phyloP scores from a whole-genome alignment of 2,888 invertebrate species.

The Nipponacmea schrenckii region DNA sequence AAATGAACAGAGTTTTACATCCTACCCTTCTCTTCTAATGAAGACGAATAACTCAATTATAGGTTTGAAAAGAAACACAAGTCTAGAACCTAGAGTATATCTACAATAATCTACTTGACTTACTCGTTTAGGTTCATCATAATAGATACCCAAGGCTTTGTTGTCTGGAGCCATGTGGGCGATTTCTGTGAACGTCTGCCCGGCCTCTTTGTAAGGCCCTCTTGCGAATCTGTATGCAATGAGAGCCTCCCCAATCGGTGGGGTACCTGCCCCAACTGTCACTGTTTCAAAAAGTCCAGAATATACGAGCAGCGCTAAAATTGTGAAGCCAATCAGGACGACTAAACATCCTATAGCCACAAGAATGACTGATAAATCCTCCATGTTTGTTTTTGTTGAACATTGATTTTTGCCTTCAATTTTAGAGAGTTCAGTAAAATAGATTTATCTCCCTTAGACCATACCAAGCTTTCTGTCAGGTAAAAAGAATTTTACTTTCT shows the following conservation, averaged over 20 bases:
- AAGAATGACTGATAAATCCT: conserved; percentile 41
- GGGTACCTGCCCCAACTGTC: conserved; percentile 65
- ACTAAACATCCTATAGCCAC: conserved; percentile 51
- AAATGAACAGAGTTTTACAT: no score
- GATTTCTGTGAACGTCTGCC: conserved; percentile 67
- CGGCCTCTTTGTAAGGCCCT: conserved; percentile 68
- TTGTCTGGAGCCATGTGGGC: conserved; percentile 62
- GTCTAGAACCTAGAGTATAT: no score
- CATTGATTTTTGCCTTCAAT: no score
- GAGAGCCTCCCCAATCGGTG: conserved; percentile 58
- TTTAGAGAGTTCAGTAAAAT: no score
- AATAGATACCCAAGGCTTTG: conserved; percentile 68
- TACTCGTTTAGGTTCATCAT: conserved; percentile 69
- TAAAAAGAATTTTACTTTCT: no score
- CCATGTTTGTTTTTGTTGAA: conserved; percentile 34
- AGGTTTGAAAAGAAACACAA: no score
- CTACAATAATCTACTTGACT: not conserved
- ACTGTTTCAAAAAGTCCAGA: conserved; percentile 64
- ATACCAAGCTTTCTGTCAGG: no score
- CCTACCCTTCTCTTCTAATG: no score
- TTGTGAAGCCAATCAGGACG: conserved; percentile 55
- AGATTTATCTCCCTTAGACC: no score
- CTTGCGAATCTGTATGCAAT: conserved; percentile 68
- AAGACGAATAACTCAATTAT: no score
- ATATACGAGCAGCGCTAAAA: conserved; percentile 54